Conservation (phyloP, 2,888 invertebrate genomes). For the Pyrrhia umbra region DNA sequence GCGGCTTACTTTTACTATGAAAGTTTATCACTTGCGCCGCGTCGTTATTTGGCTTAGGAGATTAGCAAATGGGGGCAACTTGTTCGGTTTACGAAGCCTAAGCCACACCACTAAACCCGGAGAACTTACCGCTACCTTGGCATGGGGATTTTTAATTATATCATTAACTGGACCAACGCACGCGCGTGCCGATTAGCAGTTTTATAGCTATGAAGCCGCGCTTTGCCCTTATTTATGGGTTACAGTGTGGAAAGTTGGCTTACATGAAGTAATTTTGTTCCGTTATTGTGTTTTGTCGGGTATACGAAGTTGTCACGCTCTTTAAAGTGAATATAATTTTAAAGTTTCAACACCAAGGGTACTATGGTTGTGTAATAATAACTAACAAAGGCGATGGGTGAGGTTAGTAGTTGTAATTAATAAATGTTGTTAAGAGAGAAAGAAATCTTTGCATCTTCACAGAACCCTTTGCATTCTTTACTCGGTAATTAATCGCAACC, state of each 20-base stretch:
- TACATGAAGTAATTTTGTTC: slow-evolving; percentile 64
- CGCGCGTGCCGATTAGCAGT: slow-evolving; percentile 85
- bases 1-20: slow-evolving; percentile 59
- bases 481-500: slow-evolving; percentile 23
- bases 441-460: background rate
- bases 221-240: slow-evolving; percentile 81
- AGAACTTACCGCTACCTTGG: slow-evolving; percentile 77
- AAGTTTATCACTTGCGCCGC: slow-evolving; percentile 81
- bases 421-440: background rate
- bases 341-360: slow-evolving; percentile 46
- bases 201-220: slow-evolving; percentile 79
- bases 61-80: slow-evolving; percentile 85
- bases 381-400: background rate
- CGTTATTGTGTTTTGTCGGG: slow-evolving; percentile 58
- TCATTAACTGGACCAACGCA: slow-evolving; percentile 82
- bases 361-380: slow-evolving; percentile 36
- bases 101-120: slow-evolving; percentile 77
- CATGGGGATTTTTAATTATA: slow-evolving; percentile 69
- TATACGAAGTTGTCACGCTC: slow-evolving; percentile 47
- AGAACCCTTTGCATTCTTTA: slow-evolving; percentile 39
- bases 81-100: slow-evolving; percentile 84
- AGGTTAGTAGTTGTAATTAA: slow-evolving; percentile 2
- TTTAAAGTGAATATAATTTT: slow-evolving; percentile 48
- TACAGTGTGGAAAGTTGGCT: slow-evolving; percentile 68
- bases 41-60: slow-evolving; percentile 83